phyloP scores from a whole-genome alignment of 1,140 invertebrate genomes.

The Centruroides sculpturatus region DNA sequence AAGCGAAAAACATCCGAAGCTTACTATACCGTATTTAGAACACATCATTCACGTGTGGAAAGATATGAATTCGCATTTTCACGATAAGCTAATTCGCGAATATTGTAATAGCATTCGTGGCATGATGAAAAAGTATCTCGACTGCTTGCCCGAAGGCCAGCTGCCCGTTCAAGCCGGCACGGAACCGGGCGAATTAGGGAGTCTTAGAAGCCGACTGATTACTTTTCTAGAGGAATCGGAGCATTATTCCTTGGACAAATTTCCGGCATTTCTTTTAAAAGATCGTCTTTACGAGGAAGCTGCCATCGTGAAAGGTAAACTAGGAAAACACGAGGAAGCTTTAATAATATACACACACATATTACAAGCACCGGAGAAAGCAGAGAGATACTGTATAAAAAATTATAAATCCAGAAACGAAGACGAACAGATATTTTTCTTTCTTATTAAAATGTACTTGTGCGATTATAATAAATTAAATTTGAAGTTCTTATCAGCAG shows the following conservation, averaged over 20 bases:
- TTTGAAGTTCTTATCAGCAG: constrained; percentile 1
- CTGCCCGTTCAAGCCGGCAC: too few relatives aligned
- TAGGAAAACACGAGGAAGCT: constrained; percentile 78
- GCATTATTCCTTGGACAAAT: too few relatives aligned
- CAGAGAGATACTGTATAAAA: constrained; percentile 64
- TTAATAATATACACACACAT: constrained; percentile 77
- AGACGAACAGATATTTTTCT: constrained; percentile 35
- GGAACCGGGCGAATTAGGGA: neutral
- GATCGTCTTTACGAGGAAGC: constrained; percentile 64
- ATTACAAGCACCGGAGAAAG: constrained; percentile 60
- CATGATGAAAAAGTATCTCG: neutral
- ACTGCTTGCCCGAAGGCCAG: constrained; percentile 1
- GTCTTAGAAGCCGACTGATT: neutral
- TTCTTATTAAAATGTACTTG: constrained; percentile 39
- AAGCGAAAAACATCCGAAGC: constrained; percentile 53
- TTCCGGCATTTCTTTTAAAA: too few relatives aligned
- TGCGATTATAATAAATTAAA: constrained; percentile 33
- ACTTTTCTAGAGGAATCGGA: too few relatives aligned
- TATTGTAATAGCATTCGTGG: constrained; percentile 49
- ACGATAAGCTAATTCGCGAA: constrained; percentile 76
- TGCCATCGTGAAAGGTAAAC: constrained; percentile 74
- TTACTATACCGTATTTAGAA: constrained; percentile 86
- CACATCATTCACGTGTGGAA: constrained; percentile 82
- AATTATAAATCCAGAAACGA: constrained; percentile 35
- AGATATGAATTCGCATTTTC: constrained; percentile 69